Base-by-base conservation (phyloP, 2,113 vertebrate genomes). In the Chloebia gouldiae region DNA sequence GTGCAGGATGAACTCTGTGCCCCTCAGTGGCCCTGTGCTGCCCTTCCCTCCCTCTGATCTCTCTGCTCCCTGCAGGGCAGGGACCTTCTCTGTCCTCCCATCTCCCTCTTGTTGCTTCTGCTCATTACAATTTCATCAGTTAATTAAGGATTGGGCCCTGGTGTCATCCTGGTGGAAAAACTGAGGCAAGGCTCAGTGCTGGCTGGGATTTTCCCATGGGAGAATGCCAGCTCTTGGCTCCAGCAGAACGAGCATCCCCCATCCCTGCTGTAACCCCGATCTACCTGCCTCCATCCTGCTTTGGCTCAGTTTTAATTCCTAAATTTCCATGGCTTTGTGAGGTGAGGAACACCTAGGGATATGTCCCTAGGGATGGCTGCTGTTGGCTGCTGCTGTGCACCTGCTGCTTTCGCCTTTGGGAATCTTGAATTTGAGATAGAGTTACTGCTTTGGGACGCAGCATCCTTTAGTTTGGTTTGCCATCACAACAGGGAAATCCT, bases 61-160 rank as follows among this genome's bases (percentile, higher is more conserved):
- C 0, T 24, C 57, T 51, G 69, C 1, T 1, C 28, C 9, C 56
- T 0, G 2, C 1, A 4, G 60, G 37, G 5, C 53, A 27, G 24
- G 44, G 37, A 42, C 30, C 19, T 40, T 40, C 64, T 63, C 51
- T 49, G 31, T 65, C 18, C 39, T 33, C 45, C 6, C 3, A 0
- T 47, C n/a, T 81, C 47, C 30, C 13, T 75, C 51, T 82, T 1
- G 2, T n/a, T 49, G 42, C 75, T 75, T 81, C 39, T 70, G 18
- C 61, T 94, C 7, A 0, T 80, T 72, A 47, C 17, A 39, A 1
- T 15, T 76, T 71, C 39, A 35, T n/a, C 49, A 40, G 24, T 33
- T 90, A 51, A 76, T 76, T 75, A 56, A 79, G 27, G 72, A 37
- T 21, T 6, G 19, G 56, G 31, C 17, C 42, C 35, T 23, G 28